Base-by-base conservation (phyloP, 2,888 invertebrate genomes). In the Diarsia brunnea region DNA sequence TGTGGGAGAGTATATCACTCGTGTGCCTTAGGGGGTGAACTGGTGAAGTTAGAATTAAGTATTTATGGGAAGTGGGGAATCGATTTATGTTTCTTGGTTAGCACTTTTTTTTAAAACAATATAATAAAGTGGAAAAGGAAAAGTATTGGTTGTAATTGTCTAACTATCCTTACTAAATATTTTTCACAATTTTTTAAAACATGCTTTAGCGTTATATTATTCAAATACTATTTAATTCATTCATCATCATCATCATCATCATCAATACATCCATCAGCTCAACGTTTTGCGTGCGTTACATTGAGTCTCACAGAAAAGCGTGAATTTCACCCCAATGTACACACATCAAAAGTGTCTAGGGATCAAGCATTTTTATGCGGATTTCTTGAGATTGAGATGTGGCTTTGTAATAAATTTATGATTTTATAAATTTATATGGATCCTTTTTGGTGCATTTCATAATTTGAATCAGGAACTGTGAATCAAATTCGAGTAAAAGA, bases 1-100 rank as follows among this genome's bases (percentile, higher is more conserved):
- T 63, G 55, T 73, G 49, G 12, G 69, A 45, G 24, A 12, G 38
- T 80, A 65, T 71, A 74, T 83, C 78, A 79, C 74, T 63, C 55
- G 72, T 49, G 43, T 38, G 58, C 79, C 70, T 71, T 69, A 38
- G 53, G 68, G 73, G 74, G 65, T 24, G 49, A 80, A 43, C 21
- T 61, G 60, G 51, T 47, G 31, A 49, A 60, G 60, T 65, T 60
- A 58, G 51, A 78, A 47, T 68, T 43, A 69, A 65, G 21, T 71
- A 74, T 68, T 60, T 47, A 43, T 27, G 19, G 43, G 11, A 53
- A 31, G 58, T 38, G 21, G 21, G 11, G 21, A 27, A 73, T 53
- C 27, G 16, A 66, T 45, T 64, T n/a, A 65, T 45, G 24, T 43
- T 60, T 19, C 10, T 60, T 31, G 19, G 10, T 60, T 58, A 19